These are phyloP conservation scores for Trematomus loennbergii DNA, from an alignment of 2,113 vertebrate genomes.

Conservation along the genomic window DNA sequence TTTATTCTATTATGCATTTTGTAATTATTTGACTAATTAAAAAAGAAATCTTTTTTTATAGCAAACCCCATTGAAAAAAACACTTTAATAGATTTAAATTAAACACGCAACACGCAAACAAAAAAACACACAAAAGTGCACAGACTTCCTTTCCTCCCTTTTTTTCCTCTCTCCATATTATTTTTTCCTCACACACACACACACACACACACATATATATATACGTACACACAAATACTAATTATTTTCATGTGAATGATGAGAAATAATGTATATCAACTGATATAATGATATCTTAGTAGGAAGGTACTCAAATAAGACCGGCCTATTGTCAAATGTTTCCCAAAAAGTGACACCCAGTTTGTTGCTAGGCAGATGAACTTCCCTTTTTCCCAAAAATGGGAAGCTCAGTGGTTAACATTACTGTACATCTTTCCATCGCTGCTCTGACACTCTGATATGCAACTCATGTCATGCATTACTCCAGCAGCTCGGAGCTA, in stretches of 20 bases:
- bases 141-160: too few species aligned
- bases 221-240: background rate
- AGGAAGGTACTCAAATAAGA: too few species aligned
- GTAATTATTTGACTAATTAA: too few species aligned
- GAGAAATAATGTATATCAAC: background rate
- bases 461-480: background rate
- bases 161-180: too few species aligned
- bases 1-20: too few species aligned
- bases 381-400: background rate
- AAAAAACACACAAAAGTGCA: background rate
- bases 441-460: constrained; percentile 1
- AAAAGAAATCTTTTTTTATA: background rate
- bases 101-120: too few species aligned
- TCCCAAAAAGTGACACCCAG: too few species aligned
- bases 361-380: background rate
- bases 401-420: too few species aligned
- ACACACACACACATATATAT: background rate
- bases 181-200: background rate
- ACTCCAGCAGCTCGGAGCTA: background rate
- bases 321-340: background rate
- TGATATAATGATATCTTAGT: background rate
- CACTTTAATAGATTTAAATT: background rate
- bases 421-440: background rate
- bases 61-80: background rate
- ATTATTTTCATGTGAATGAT: background rate